phyloP scores from a whole-genome alignment of 2,888 invertebrate species.

The Hermodice carunculata region DNA sequence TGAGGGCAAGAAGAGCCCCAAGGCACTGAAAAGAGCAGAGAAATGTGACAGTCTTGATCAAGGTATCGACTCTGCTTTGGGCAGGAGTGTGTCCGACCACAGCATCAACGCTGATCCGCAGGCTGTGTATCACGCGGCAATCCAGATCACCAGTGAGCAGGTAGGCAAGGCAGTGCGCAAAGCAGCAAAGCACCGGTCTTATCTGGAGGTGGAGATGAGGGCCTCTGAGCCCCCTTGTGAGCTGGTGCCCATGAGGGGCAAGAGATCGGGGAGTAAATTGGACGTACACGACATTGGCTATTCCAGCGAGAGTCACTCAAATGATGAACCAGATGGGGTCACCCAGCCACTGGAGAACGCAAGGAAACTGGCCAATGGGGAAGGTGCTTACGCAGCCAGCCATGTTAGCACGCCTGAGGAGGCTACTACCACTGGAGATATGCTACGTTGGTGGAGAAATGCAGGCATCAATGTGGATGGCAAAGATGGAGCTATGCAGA shows the following conservation, averaged over 20 bases:
- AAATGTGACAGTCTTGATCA: conserved; percentile 16
- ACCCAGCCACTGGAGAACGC: background rate
- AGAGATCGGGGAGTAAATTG: background rate
- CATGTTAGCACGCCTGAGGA: background rate
- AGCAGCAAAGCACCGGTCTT: conserved; percentile 28
- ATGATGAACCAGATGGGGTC: conserved; percentile 56
- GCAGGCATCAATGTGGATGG: background rate
- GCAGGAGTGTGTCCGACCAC: conserved; percentile 36
- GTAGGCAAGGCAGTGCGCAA: conserved; percentile 10
- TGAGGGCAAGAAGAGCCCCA: background rate
- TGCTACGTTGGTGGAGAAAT: conserved; percentile 1
- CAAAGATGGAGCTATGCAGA: background rate
- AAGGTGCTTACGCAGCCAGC: background rate
- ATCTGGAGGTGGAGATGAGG: conserved; percentile 28
- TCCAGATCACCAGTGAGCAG: conserved; percentile 11
- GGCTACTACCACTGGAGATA: background rate
- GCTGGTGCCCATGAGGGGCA: background rate
- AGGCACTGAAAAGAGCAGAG: background rate
- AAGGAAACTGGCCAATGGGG: background rate
- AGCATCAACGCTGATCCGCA: conserved; percentile 20
- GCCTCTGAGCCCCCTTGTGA: background rate
- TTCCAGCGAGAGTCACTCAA: conserved; percentile 69
- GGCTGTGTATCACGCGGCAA: background rate
- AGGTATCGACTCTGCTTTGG: conserved; percentile 36
- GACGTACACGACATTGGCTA: conserved; percentile 66